Conservation (phyloP, 2,888 invertebrate genomes). For the Alviniconcha strummeri region DNA sequence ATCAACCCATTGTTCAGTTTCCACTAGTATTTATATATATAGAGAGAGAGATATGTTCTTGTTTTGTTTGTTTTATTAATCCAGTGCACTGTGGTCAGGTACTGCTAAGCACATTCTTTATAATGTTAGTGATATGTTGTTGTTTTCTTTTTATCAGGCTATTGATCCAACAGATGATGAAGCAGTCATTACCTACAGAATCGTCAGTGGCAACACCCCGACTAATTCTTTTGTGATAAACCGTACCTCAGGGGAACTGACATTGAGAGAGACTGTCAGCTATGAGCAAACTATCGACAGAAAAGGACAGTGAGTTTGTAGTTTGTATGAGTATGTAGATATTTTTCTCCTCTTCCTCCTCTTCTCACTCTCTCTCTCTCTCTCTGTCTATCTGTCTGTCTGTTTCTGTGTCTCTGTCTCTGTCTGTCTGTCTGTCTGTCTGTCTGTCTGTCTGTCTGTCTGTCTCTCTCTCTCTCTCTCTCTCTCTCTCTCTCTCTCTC, state of each 20-base stretch:
- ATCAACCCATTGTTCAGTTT: no score
- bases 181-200: slow-evolving; percentile 48
- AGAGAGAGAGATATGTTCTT: neutral
- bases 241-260: slow-evolving; percentile 45
- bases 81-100: neutral
- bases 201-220: slow-evolving; percentile 48
- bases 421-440: no score
- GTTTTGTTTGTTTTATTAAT: neutral
- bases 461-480: no score
- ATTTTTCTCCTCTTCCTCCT: neutral
- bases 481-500: no score
- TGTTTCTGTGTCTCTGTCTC: no score
- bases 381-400: no score
- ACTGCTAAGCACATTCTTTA: neutral
- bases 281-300: slow-evolving; percentile 32
- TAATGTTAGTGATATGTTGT: neutral
- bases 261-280: slow-evolving; percentile 39
- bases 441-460: no score
- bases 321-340: slow-evolving; percentile 10
- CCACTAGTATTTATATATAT: neutral
- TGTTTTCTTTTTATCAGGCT: slow-evolving; percentile 39
- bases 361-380: no score
- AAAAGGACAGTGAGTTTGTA: slow-evolving; percentile 31
- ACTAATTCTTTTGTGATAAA: slow-evolving; percentile 52
- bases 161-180: slow-evolving; percentile 38